phyloP scores from a whole-genome alignment of 1,140 invertebrate species.

The Drosophila neocordata region DNA sequence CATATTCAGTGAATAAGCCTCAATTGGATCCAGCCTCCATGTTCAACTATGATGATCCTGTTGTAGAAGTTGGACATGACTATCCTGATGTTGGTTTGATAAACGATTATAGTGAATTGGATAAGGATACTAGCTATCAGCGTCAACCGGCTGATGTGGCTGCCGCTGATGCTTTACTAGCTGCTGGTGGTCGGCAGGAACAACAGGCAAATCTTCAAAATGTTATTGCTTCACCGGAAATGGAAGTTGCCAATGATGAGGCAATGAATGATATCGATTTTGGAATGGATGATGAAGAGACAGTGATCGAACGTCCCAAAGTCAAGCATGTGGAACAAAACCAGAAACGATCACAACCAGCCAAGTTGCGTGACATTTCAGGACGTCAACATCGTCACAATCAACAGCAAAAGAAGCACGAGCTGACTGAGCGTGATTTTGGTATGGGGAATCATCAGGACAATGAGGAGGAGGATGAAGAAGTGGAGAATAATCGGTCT shows the following conservation, averaged over 20 bases:
- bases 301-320: not conserved
- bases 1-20: not conserved
- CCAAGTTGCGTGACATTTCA: not conserved
- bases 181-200: not conserved
- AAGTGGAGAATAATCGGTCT: slow-evolving; percentile 5
- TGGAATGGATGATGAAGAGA: not conserved
- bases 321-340: not conserved
- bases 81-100: not conserved
- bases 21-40: not conserved
- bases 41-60: not conserved
- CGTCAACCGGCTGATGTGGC: not conserved
- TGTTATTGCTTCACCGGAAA: not conserved
- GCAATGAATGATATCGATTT: not conserved
- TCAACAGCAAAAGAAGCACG: not conserved
- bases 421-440: not conserved
- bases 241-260: not conserved
- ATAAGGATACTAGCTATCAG: not conserved
- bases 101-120: not conserved
- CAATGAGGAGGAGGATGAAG: not conserved
- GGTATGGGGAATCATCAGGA: not conserved
- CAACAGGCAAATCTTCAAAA: not conserved
- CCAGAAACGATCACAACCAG: not conserved
- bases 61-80: not conserved
- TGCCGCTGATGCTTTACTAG: not conserved
- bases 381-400: not conserved